Percentiles rank a stretch among this genome's conserved stretches.
phyloP scores from a whole-genome alignment of 2,113 vertebrate genomes.

The Paradoxurus hermaphroditus region DNA sequence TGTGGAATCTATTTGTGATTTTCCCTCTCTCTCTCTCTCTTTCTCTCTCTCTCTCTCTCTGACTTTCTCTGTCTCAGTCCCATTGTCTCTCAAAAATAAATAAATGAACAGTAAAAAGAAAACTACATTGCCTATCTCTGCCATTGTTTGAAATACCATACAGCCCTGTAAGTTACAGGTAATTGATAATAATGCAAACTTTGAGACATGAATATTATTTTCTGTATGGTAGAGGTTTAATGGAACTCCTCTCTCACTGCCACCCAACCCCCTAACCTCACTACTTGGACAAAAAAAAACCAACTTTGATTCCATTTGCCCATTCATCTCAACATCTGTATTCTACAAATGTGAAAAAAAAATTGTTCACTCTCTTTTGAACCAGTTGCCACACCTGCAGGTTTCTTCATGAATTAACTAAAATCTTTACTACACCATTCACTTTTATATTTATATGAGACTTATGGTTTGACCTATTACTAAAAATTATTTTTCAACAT shows the following conservation, averaged over 20 bases:
- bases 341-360: neutral
- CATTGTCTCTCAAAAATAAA: too few species aligned
- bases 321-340: neutral
- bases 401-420: neutral
- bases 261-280: neutral
- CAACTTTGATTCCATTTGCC: neutral
- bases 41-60: too few species aligned
- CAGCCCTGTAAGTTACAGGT: neutral
- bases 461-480: neutral
- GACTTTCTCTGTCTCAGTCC: too few species aligned
- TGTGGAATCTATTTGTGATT: too few species aligned
- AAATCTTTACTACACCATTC: neutral
- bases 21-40: too few species aligned
- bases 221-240: neutral
- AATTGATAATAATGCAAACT: neutral
- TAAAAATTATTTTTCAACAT: neutral
- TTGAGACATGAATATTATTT: neutral
- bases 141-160: neutral
- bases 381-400: neutral
- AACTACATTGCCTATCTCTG: too few species aligned
- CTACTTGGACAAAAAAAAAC: neutral
- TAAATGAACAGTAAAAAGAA: too few species aligned
- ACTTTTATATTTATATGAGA: neutral
- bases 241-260: neutral
- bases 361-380: neutral